A percentile compares a stretch with the other conserved stretches of the same genome.
Conservation (phyloP, 2,797 vertebrate species). For the Aldrovandia affinis region DNA sequence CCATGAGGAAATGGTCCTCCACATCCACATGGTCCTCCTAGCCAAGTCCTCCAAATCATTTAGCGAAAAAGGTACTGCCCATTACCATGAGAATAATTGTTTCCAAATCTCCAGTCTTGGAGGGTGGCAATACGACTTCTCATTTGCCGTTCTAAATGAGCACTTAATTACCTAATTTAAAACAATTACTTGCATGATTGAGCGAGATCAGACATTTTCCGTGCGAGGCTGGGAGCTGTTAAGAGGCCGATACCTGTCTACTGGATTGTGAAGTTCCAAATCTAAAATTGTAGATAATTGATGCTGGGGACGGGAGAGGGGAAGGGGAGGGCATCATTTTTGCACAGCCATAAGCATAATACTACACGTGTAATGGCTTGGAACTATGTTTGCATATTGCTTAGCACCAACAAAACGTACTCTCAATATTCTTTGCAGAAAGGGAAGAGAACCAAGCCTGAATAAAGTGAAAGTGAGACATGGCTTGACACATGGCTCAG, state of each 20-base stretch:
- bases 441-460: neutral
- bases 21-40: too few relatives aligned
- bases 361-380: neutral
- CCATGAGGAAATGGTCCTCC: neutral
- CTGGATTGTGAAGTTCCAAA: neutral
- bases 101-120: neutral
- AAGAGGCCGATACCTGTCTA: neutral
- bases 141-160: neutral
- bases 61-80: neutral
- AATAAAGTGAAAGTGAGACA: neutral
- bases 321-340: neutral
- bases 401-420: neutral
- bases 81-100: neutral
- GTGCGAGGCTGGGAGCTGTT: neutral
- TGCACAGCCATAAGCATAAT: neutral
- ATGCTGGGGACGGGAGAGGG: neutral
- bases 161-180: neutral
- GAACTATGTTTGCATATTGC: neutral
- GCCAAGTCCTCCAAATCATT: neutral
- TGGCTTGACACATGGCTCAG: neutral
- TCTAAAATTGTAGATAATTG: neutral
- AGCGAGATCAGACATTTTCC: neutral
- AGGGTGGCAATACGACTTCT: neutral
- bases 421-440: neutral
- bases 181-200: neutral